A percentile compares a stretch with the other conserved stretches of the same genome.
phyloP scores from a whole-genome alignment of 2,888 invertebrate genomes.

The Hartigia nigra region DNA sequence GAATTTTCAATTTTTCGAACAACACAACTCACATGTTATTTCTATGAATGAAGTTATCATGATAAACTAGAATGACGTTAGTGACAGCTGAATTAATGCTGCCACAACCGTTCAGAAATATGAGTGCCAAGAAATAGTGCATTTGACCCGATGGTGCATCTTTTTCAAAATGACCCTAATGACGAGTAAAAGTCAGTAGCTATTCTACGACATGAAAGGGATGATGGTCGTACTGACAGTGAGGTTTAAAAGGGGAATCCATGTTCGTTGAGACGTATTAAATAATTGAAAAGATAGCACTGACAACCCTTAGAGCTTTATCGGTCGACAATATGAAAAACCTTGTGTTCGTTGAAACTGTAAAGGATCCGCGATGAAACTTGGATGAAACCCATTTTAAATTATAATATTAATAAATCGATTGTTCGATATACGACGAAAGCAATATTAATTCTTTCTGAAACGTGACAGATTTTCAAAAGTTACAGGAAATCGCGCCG shows the following conservation, averaged over 20 bases:
- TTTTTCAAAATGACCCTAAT: too few species aligned
- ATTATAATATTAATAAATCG: not conserved
- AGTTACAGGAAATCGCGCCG: too few species aligned
- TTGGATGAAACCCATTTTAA: not conserved
- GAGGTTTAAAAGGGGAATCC: not conserved
- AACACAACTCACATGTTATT: too few species aligned
- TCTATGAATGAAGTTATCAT: too few species aligned
- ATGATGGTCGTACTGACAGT: not conserved
- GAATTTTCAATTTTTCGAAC: too few species aligned
- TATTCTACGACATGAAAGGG: not conserved
- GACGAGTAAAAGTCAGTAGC: not conserved
- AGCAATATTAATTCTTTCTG: too few species aligned
- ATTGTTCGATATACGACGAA: not conserved
- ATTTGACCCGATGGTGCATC: too few species aligned
- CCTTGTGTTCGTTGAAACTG: not conserved
- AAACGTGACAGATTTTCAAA: too few species aligned
- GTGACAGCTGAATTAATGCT: too few species aligned
- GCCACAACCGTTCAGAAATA: too few species aligned
- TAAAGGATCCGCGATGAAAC: not conserved
- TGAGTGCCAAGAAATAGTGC: too few species aligned
- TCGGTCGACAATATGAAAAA: not conserved
- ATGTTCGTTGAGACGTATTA: not conserved
- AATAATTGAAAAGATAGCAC: not conserved
- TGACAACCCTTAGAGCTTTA: not conserved
- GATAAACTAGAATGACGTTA: too few species aligned